Conservation (phyloP, 2,888 invertebrate genomes). For the Rhaphigaster nebulosa region DNA sequence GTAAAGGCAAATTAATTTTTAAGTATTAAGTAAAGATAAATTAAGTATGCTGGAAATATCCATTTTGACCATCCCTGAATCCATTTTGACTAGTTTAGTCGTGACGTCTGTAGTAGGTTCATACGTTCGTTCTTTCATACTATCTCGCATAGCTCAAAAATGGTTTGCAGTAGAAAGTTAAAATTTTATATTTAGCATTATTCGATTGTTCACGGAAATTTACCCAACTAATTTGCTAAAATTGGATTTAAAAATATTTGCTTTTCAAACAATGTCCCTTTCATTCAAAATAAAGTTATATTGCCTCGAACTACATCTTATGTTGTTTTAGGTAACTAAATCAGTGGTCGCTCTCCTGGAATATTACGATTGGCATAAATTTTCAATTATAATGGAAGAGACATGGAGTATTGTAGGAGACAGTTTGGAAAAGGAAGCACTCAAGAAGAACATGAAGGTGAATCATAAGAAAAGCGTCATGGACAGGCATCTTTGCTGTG, state of each 20-base stretch:
- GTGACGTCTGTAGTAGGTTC: no score
- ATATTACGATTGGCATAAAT: slow-evolving; percentile 95
- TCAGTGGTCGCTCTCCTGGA: slow-evolving; percentile 91
- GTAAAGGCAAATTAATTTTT: no score
- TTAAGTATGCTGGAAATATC: no score
- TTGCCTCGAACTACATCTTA: slow-evolving; percentile 58
- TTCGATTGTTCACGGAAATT: no score
- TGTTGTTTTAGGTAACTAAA: slow-evolving; percentile 83
- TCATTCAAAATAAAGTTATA: slow-evolving; percentile 28
- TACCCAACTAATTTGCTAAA: not conserved
- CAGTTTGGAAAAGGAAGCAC: slow-evolving; percentile 83
- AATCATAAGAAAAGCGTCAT: slow-evolving; percentile 82
- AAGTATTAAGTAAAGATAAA: no score
- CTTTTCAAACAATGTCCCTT: not conserved
- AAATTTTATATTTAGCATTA: no score
- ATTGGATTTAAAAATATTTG: not conserved
- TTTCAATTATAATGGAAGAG: slow-evolving; percentile 89
- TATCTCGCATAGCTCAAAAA: no score
- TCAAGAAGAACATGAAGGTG: slow-evolving; percentile 84
- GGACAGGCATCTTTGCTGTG: slow-evolving; percentile 84
- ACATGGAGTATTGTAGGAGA: slow-evolving; percentile 86
- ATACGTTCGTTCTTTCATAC: no score
- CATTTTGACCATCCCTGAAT: no score
- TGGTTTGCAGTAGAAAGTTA: no score
- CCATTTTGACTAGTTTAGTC: no score